Evolutionary conservation across 35 echinoderm and acorn worm genomes (phyloP), one percentile per base, ranked within the genome.

Genomic region (Strongylocentrotus purpuratus): DNA sequence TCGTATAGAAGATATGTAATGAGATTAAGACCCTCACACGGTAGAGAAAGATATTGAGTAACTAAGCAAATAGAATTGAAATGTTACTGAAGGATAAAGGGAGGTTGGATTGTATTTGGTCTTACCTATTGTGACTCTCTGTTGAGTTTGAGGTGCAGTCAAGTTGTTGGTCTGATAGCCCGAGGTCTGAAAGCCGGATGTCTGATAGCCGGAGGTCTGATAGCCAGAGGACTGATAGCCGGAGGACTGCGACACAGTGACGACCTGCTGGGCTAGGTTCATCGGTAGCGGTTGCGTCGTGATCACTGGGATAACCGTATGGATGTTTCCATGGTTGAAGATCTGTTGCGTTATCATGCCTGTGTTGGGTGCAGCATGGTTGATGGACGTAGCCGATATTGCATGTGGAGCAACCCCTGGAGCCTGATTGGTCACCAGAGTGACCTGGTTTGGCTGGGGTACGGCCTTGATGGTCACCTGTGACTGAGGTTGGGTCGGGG

Each of bases 391-490:
- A 17, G 91, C 91, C 46, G 91, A 47, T 47, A 93, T 33, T 11
- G 92, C 50, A 47, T 95, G 95, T 17, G 95, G 25, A 22, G 65
- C 33, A 31, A 55, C 22, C 65, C 28, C 86, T 33, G 96, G 94
- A 55, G 94, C 48, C 48, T 95, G 94, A 86, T 95, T 96, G 33
- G 95, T 87, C 25, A 96, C 96, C 12, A 96, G 52, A 13, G 97
- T 94, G 33, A 97, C 85, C 55, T 97, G 97, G 31, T 95, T 97
- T 6, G 85, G 94, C 48, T 93, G 91, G 9, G 95, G 61, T 13
- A 91, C 92, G 48, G 97, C 91, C 52, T 97, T 97, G 58, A 97
- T 55, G 32, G 97, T 97, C 17, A 98, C 86, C 92, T 98, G 97
- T 33, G 94, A 95, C 85, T 94, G 58, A 4, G 92, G 92, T 94